phyloP scores from a whole-genome alignment of 2,888 invertebrate species.

The Parnassius smintheus region DNA sequence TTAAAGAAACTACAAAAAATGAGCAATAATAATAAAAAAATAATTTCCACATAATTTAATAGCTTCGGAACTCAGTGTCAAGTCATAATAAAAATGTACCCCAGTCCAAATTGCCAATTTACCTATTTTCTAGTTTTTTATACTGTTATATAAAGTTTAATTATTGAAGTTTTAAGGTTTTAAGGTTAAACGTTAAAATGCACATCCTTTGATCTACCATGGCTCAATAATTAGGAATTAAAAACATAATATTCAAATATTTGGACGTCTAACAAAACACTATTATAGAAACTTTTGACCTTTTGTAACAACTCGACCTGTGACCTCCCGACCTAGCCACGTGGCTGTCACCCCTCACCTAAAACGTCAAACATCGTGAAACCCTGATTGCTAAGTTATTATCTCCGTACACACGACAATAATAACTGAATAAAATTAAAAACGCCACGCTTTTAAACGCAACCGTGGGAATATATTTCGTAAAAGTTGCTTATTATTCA shows the following conservation, averaged over 20 bases:
- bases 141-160: too few relatives aligned
- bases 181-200: too few relatives aligned
- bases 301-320: conserved; percentile 55
- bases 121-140: too few relatives aligned
- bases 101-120: too few relatives aligned
- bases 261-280: conserved; percentile 8
- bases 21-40: too few relatives aligned
- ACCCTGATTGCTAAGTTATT: conserved; percentile 43
- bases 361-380: conserved; percentile 41
- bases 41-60: too few relatives aligned
- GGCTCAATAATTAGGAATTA: not conserved
- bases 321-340: conserved; percentile 60
- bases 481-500: not conserved
- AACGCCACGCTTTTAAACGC: conserved; percentile 23
- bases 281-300: conserved; percentile 46
- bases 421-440: conserved; percentile 19
- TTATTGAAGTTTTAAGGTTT: too few relatives aligned
- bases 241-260: conserved; percentile 10
- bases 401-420: conserved; percentile 31
- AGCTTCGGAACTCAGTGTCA: too few relatives aligned
- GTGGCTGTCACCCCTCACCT: conserved; percentile 47
- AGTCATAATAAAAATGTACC: too few relatives aligned
- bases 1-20: too few relatives aligned
- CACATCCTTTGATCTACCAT: too few relatives aligned
- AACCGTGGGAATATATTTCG: conserved; percentile 18